Evolutionary conservation across 2,113 vertebrate genomes (phyloP).

Genomic region (Tympanuchus pallidicinctus): DNA sequence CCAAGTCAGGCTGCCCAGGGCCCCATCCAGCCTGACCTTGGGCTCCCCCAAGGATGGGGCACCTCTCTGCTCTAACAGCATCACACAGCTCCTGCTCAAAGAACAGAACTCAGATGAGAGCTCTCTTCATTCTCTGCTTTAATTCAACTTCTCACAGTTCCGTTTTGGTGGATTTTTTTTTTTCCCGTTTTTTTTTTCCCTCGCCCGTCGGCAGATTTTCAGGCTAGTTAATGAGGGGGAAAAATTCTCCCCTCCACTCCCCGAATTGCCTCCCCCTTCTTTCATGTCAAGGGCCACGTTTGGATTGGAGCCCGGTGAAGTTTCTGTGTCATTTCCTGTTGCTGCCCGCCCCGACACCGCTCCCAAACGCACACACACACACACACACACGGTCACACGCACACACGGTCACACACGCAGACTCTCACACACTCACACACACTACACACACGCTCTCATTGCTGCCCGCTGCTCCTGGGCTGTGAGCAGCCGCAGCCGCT

Average conservation of each 20-base stretch:
- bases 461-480: not conserved
- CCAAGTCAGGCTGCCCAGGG: not conserved
- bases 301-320: conserved; percentile 74
- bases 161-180: not conserved
- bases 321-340: conserved; percentile 83
- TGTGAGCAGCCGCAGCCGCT: conserved; percentile 37
- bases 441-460: not conserved
- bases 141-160: conserved; percentile 21
- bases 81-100: not conserved
- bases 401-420: too few relatives aligned
- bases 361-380: not conserved
- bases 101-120: conserved; percentile 40
- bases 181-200: not conserved
- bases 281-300: conserved; percentile 60
- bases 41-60: not conserved
- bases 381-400: not conserved
- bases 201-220: conserved; percentile 55
- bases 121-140: not conserved
- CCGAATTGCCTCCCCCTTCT: conserved; percentile 25
- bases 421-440: too few relatives aligned
- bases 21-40: not conserved
- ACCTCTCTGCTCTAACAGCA: not conserved
- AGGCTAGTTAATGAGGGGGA: conserved; percentile 41
- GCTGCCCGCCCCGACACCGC: conserved; percentile 64
- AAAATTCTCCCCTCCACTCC: not conserved